Base-by-base conservation (phyloP, 2,888 invertebrate species). In the Drosophila stalkeri region DNA sequence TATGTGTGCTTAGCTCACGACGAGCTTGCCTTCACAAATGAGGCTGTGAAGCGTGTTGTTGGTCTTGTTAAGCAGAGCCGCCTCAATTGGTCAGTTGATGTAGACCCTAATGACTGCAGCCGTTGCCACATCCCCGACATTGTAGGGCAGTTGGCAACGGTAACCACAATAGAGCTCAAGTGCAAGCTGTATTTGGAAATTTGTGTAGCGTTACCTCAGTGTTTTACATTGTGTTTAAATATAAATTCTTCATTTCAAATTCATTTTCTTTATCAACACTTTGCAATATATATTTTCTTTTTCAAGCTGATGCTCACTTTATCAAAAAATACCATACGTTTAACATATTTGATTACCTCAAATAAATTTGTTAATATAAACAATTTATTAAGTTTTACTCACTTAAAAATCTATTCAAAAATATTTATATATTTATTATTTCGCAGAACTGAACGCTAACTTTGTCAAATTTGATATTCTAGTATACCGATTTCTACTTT, bases 31-130 rank as follows among this genome's bases (percentile, higher is more conserved):
- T 60, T 65, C 37, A 16, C 60, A 39, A 49, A 31, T 27, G 39
- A 9, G 46, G 49, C 20, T 46, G 3, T 37, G n/a, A n/a, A 8
- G 23, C 20, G 16, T 54, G 39, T 3, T 57, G 33, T 23, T 49
- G 51, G 44, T 35, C 43, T 18, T 49, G 59, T 57, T 67, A 23
- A 59, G 35, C 23, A 9, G 16, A 43, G 49, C 11, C 44, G 71
- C 46, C 41, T 70, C 46, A 56, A 23, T 9, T 23, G 72, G 72
- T 41, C 72, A 55, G 35, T 31, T 62, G 63, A 23, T 41, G 62
- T 18, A 59, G 37, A 56, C 73, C 73, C 31, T 64, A 74, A 74
- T 61, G 60, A 64, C 23, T 35, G 47, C 23, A 65, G 61, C 9
- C 54, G 35, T 72, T 64, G 60, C 20, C 31, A 20, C 56, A 56